Conservation (phyloP, 2,888 invertebrate species). For the Philereme vetulata region DNA sequence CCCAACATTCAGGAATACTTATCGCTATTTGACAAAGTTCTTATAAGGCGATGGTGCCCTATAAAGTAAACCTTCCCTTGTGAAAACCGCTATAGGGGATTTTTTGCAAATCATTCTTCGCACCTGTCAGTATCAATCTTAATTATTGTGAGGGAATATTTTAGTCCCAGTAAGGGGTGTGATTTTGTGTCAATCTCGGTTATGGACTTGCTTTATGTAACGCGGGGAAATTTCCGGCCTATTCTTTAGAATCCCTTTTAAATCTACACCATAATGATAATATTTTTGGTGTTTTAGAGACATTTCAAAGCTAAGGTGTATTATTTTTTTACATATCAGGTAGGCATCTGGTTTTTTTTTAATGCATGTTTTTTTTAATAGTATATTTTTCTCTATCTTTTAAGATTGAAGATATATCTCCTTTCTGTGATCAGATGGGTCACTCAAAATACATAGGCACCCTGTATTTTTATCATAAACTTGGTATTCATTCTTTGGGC, state of each 20-base stretch:
- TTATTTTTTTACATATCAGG: no score
- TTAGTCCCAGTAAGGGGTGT: conserved; percentile 34
- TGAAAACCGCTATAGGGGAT: conserved; percentile 19
- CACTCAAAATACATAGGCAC: no score
- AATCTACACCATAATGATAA: neutral
- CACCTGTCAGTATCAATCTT: conserved; percentile 51
- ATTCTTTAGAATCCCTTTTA: conserved; percentile 4
- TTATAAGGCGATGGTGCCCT: conserved; percentile 15
- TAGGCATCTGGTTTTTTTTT: no score
- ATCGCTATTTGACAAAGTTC: conserved; percentile 17
- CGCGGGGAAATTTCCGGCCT: conserved; percentile 16
- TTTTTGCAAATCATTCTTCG: conserved; percentile 48
- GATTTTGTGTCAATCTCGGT: conserved; percentile 37
- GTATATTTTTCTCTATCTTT: no score
- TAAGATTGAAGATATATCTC: no score
- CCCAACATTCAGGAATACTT: conserved; percentile 18
- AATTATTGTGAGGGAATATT: conserved; percentile 44
- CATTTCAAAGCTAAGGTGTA: no score
- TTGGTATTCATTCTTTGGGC: no score
- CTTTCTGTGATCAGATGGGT: no score
- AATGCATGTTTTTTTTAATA: no score
- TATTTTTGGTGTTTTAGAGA: no score
- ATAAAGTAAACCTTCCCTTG: conserved; percentile 30
- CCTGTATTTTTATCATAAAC: no score
- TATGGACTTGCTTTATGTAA: conserved; percentile 26